Conservation (phyloP, 2,113 vertebrate species). For the Thamnaconus septentrionalis region DNA sequence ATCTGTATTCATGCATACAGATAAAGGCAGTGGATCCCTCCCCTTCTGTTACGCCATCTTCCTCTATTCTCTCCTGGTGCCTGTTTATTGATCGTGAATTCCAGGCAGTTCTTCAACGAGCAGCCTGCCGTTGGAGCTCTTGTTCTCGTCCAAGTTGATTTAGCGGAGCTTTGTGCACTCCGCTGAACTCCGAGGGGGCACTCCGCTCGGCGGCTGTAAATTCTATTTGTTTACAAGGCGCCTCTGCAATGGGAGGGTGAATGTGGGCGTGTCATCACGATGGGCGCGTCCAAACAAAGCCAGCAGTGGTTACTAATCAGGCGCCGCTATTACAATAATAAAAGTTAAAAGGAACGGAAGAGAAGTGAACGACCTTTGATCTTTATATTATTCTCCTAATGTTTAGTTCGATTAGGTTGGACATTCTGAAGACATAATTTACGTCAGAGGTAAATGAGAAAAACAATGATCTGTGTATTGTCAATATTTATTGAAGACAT, state of each 20-base stretch:
- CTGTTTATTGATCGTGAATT: slow-evolving; percentile 43
- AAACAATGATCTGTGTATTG: too few relatives aligned
- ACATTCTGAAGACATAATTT: too few relatives aligned
- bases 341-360: too few relatives aligned
- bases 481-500: too few relatives aligned
- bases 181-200: slow-evolving; percentile 35
- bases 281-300: slow-evolving; percentile 11
- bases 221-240: slow-evolving; percentile 57
- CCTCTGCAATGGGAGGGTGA: slow-evolving; percentile 10
- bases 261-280: slow-evolving; percentile 32
- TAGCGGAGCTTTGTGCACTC: slow-evolving; percentile 30
- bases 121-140: slow-evolving; percentile 35
- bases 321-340: background rate
- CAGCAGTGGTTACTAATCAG: background rate
- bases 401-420: too few relatives aligned
- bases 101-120: slow-evolving; percentile 46
- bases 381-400: too few relatives aligned
- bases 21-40: slow-evolving; percentile 17
- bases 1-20: slow-evolving; percentile 16
- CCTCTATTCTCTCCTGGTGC: background rate
- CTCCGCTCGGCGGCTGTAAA: slow-evolving; percentile 53
- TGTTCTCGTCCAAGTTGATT: slow-evolving; percentile 52
- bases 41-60: slow-evolving; percentile 23
- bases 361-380: too few relatives aligned
- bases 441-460: too few relatives aligned